Conservation (phyloP, 1,140 invertebrate species). For the Pseudobourletiella spinata region DNA sequence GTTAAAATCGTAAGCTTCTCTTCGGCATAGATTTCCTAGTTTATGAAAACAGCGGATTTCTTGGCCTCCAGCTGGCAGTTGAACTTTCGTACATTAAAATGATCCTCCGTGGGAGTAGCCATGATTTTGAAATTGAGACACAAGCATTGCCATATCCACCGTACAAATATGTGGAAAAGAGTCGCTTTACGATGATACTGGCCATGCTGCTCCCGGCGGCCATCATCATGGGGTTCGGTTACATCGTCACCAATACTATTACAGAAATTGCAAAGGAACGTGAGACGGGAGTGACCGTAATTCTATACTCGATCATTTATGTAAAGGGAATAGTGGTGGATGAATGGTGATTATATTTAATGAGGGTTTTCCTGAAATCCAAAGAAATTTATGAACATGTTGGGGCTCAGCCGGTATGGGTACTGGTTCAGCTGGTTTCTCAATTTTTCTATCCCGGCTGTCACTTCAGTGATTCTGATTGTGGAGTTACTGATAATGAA, state of each 20-base stretch:
- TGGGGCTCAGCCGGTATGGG: slow-evolving; percentile 47
- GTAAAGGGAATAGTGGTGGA: too few species aligned
- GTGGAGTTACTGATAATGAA: slow-evolving; percentile 41
- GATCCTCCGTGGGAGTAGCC: not conserved
- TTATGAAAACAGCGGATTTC: slow-evolving; percentile 14
- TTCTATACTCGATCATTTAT: too few species aligned
- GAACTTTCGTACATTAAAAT: not conserved
- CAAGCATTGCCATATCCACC: slow-evolving; percentile 13
- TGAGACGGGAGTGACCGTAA: slow-evolving; percentile 7
- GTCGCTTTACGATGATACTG: not conserved
- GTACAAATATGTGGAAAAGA: not conserved
- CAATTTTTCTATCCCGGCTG: slow-evolving; percentile 44
- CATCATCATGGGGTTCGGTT: slow-evolving; percentile 6
- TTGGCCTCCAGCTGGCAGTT: slow-evolving; percentile 9
- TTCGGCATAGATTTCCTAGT: slow-evolving; percentile 3
- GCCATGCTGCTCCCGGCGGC: slow-evolving; percentile 2
- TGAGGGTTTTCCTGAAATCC: slow-evolving; percentile 36
- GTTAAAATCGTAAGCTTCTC: too few species aligned
- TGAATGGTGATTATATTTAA: not conserved
- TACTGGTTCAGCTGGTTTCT: slow-evolving; percentile 51
- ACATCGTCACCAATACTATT: not conserved
- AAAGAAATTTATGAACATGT: slow-evolving; percentile 50
- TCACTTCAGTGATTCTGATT: slow-evolving; percentile 34
- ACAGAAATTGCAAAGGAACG: slow-evolving; percentile 10
- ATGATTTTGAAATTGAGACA: not conserved